phyloP scores from a whole-genome alignment of 2,113 vertebrate species.

The Casuarius casuarius region DNA sequence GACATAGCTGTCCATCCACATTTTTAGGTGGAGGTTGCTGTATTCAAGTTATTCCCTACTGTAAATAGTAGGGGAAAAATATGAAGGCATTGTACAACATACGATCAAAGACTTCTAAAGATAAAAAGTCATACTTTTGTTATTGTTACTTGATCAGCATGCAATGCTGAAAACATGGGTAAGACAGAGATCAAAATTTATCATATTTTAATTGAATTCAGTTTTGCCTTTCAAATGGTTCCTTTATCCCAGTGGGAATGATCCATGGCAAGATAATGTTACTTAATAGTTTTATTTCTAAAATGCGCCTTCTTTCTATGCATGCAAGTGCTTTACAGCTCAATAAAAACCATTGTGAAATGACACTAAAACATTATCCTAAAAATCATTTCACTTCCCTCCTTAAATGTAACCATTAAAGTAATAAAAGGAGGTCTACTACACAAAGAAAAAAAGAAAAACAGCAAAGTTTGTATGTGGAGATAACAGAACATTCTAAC shows the following conservation, averaged over 20 bases:
- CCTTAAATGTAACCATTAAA: slow-evolving; percentile 52
- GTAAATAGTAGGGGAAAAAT: not conserved
- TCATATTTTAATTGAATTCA: slow-evolving; percentile 48
- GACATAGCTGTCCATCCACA: not conserved
- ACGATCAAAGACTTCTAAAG: not conserved
- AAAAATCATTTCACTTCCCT: slow-evolving; percentile 45
- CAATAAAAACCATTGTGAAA: slow-evolving; percentile 66
- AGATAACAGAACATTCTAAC: not conserved
- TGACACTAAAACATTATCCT: slow-evolving; percentile 42
- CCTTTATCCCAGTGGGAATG: slow-evolving; percentile 38
- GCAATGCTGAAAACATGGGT: not conserved
- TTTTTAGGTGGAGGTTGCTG: not conserved
- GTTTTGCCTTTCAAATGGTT: slow-evolving; percentile 45
- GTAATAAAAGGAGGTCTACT: slow-evolving; percentile 33
- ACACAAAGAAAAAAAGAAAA: slow-evolving; percentile 4
- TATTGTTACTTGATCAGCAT: slow-evolving; percentile 5
- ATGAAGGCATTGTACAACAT: not conserved
- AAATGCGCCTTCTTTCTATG: slow-evolving; percentile 46
- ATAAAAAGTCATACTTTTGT: not conserved
- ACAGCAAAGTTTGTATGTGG: not conserved
- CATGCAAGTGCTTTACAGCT: slow-evolving; percentile 52
- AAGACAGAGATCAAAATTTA: slow-evolving; percentile 31
- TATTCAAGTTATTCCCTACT: not conserved
- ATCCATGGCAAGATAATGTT: slow-evolving; percentile 60
- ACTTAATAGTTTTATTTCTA: slow-evolving; percentile 68